Base-by-base conservation (phyloP, 2,888 invertebrate genomes). In the Rhagonycha fulva region DNA sequence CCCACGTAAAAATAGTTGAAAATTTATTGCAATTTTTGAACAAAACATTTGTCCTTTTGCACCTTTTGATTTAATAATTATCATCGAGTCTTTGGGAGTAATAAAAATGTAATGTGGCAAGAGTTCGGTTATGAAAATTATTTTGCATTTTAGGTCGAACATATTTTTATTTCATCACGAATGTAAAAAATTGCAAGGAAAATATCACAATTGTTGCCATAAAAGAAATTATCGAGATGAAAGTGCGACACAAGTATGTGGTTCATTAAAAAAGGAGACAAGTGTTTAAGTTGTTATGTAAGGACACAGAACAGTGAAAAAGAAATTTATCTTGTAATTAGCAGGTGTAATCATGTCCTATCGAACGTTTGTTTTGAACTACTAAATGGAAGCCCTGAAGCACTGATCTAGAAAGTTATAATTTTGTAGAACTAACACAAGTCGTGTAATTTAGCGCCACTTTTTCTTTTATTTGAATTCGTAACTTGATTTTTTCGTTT, bases 331-430 rank as follows among this genome's bases (percentile, higher is more conserved):
- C 63, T 66, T 66, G 26, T 26, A 66, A 19, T 66, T 26, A 14
- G 19, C 63, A 66, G 63, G 63, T 66, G 63, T 26, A 66, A 66
- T 66, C 23, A 66, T 24, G 26, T n/a, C 63, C 26, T 24, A 66
- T 66, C 23, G 63, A 24, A 66, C n/a, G 26, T 26, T 66, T 66
- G 24, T n/a, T 66, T 66, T 66, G 63, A 24, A 66, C 63, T 24
- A 66, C 23, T 12, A 24, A 23, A 12, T 66, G 63, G 24, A 66
- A n/a, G 14, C 24, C 63, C 63, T 10, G 24, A 23, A 66, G 63
- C 63, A 24, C 63, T 66, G 63, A 66, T 66, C 63, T 66, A 66
- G 63, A 66, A 66, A 66, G 63, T 66, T 66, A n/a, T 26, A 66
- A 66, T 66, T 23, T 66, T 66, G 12, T 66, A 66, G 63, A 66